A percentile compares a stretch with the other conserved stretches of the same genome.
Evolutionary conservation across 2,888 invertebrate genomes (phyloP).

Genomic region (Troides oblongomaculatus): DNA sequence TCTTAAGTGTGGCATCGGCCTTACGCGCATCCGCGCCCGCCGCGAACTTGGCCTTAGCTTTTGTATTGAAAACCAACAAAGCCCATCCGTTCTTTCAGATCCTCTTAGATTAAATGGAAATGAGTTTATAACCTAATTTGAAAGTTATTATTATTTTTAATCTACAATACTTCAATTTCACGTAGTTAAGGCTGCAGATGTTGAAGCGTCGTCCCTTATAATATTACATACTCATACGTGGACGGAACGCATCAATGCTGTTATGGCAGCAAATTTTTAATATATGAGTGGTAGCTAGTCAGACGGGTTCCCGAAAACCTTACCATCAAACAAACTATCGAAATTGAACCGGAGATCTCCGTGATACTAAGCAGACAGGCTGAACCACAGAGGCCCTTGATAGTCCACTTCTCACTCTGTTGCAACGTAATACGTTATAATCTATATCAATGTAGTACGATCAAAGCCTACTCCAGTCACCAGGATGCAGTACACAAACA

Average conservation of each 20-base stretch:
- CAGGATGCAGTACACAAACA: neutral
- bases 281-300: too few species aligned
- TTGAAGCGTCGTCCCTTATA: too few species aligned
- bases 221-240: too few species aligned
- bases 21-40: slow-evolving; percentile 63
- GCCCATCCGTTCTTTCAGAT: slow-evolving; percentile 25
- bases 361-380: too few species aligned
- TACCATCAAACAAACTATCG: too few species aligned
- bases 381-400: too few species aligned
- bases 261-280: too few species aligned
- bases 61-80: slow-evolving; percentile 29
- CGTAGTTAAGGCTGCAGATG: too few species aligned
- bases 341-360: too few species aligned
- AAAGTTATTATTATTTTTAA: slow-evolving; percentile 6
- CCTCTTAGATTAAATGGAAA: slow-evolving; percentile 15
- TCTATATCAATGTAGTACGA: neutral
- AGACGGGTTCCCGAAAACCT: too few species aligned
- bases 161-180: too few species aligned
- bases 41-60: slow-evolving; percentile 54
- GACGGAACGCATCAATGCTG: too few species aligned
- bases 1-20: slow-evolving; percentile 73
- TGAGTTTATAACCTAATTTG: slow-evolving; percentile 4
- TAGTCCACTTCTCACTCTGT: neutral
- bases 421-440: neutral
- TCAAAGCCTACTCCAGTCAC: neutral